A percentile compares a stretch with the other conserved stretches of the same genome.
Conservation (phyloP, 2,888 invertebrate genomes). For the Barypeithes pellucidus region DNA sequence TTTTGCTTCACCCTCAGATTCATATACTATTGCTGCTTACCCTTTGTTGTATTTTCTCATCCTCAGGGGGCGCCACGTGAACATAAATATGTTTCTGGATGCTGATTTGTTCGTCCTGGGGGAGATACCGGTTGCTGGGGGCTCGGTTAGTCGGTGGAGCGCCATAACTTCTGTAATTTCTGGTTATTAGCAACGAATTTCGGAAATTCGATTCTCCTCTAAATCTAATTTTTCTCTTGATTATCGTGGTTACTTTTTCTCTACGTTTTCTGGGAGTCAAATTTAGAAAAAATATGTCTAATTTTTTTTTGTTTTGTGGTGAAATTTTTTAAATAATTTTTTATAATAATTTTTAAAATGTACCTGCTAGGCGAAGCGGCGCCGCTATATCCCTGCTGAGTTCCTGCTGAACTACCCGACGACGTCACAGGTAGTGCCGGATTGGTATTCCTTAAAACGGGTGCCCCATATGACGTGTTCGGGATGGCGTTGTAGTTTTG, state of each 20-base stretch:
- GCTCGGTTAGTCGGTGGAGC: constrained; percentile 22
- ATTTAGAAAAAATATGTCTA: no score
- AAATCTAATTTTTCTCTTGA: not conserved
- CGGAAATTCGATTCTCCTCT: not conserved
- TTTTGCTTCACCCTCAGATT: no score
- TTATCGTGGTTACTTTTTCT: not conserved
- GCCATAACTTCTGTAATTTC: constrained; percentile 32
- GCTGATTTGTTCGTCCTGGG: constrained; percentile 12
- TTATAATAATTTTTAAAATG: not conserved
- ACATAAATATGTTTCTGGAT: constrained; percentile 52
- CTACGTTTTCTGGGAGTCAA: no score
- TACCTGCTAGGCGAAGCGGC: not conserved
- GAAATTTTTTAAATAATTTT: no score
- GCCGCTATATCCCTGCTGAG: not conserved
- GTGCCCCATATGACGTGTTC: constrained; percentile 39
- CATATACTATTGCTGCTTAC: no score
- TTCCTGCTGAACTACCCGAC: not conserved
- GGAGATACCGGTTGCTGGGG: not conserved
- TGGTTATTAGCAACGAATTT: constrained; percentile 3
- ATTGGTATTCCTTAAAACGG: constrained; percentile 11
- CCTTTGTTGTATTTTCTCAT: constrained; percentile 37
- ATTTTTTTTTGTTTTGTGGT: no score
- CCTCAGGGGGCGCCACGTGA: constrained; percentile 48
- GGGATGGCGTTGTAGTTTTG: not conserved
- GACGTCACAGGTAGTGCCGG: not conserved